These are phyloP conservation scores for Uromys caudimaculatus DNA, from an alignment of 2,797 vertebrate genomes.

Conservation along the genomic window DNA sequence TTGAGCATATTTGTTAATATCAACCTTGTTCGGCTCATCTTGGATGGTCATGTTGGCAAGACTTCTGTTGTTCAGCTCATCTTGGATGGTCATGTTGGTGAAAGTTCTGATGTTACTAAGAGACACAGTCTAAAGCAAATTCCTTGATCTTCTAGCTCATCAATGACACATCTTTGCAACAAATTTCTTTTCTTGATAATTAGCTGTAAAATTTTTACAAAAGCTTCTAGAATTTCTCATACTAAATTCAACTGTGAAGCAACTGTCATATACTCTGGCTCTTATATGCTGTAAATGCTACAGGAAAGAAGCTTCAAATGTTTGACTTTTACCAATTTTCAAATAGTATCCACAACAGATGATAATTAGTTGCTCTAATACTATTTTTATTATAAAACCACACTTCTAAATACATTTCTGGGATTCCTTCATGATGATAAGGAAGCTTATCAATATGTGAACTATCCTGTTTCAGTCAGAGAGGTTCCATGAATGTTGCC, in stretches of 20 bases:
- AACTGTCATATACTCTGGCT: not conserved
- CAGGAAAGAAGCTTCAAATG: not conserved
- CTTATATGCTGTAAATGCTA: not conserved
- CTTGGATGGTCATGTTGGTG: no score
- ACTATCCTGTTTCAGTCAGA: not conserved
- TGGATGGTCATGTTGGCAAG: no score
- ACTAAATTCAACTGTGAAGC: not conserved
- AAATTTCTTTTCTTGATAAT: not conserved
- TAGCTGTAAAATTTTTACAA: not conserved
- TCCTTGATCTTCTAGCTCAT: not conserved
- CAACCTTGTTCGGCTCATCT: not conserved
- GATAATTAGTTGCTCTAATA: not conserved
- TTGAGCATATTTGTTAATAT: not conserved
- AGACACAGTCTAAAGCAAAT: not conserved
- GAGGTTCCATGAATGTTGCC: not conserved
- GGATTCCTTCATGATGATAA: constrained; percentile 27
- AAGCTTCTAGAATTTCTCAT: not conserved
- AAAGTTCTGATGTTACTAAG: not conserved
- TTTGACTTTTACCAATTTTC: not conserved
- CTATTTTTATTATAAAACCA: constrained; percentile 13
- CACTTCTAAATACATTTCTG: not conserved
- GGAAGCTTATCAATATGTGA: not conserved
- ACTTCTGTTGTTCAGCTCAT: not conserved
- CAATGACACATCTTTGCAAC: not conserved
- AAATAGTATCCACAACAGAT: not conserved